Percentiles rank a stretch among this genome's conserved stretches.
Evolutionary conservation across 2,113 vertebrate species (phyloP).

Genomic region (Lepidiolamprologus cunningtoni): DNA sequence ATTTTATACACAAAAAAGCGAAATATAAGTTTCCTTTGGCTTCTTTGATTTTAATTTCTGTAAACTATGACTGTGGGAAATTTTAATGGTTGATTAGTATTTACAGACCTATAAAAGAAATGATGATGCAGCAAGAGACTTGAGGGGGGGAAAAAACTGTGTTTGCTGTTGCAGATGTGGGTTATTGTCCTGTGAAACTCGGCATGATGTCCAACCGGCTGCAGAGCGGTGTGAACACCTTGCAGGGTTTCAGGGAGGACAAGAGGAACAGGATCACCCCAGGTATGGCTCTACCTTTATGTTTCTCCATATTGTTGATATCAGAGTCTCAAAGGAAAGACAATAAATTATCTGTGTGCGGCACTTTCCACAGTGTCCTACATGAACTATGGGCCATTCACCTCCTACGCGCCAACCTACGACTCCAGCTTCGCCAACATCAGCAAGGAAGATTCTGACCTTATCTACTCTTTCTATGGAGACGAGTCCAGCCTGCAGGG

Average conservation of each 20-base stretch:
- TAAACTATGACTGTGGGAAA: neutral
- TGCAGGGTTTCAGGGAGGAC: constrained; percentile 96
- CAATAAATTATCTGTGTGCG: neutral
- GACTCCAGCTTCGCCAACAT: constrained; percentile 95
- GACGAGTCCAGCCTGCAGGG: constrained; percentile 81
- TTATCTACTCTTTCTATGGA: constrained; percentile 86
- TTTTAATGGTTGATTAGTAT: neutral
- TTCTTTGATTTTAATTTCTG: neutral
- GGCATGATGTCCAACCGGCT: constrained; percentile 88
- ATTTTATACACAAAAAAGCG: neutral
- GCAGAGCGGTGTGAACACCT: constrained; percentile 87
- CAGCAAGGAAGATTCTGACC: constrained; percentile 93
- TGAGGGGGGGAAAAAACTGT: neutral
- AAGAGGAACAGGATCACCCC: constrained; percentile 92
- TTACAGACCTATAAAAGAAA: neutral
- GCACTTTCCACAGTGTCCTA: constrained; percentile 77
- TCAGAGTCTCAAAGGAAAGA: neutral
- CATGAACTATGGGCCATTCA: constrained; percentile 92
- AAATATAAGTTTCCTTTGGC: neutral
- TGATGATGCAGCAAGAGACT: neutral
- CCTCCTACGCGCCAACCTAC: constrained; percentile 88
- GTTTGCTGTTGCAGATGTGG: constrained; percentile 70
- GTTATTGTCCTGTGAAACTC: constrained; percentile 85
- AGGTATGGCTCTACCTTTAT: constrained; percentile 58
- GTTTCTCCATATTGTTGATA: neutral